Evolutionary conservation across 2,113 vertebrate genomes (phyloP), one percentile per base, ranked within the genome.

Genomic region (Sisor rabdophorus): DNA sequence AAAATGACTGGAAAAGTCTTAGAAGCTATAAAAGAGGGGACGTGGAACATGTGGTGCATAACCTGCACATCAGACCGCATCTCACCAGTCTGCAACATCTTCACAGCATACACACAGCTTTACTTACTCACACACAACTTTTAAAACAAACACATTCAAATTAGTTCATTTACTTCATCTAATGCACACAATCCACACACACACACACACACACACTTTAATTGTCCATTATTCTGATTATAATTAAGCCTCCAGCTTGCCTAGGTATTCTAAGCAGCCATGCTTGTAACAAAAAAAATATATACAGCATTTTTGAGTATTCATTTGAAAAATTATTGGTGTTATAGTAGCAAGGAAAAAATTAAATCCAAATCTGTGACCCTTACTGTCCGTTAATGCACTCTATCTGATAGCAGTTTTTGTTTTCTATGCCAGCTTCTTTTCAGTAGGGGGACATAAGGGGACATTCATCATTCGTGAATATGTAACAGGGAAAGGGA

Each of bases 401-500:
- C 44, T 5, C 70, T 70, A 77, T 70, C 65, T 70, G 47, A 65
- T 19, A 68, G 8, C 24, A 69, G 77, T 73, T 15, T 13, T 20
- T 44, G 58, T 70, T 71, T 65, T 24, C 58, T 71, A 26, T 26
- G 79, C 79, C 85, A 77, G 82, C 80, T 77, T 73, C 79, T 79
- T 47, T 52, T 79, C 61, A 83, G 83, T 83, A 77, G 87, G 82
- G 77, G 83, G 72, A 83, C 82, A 81, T 77, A 82, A 81, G 77
- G 83, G 81, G 83, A 69, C 83, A 72, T 90, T 92, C 90, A 85
- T 71, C 83, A 72, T 90, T 92, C 90, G 86, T 86, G 91, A 91
- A 92, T 90, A 89, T 86, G 87, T 90, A 93, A 87, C 86, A 81
- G 75, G 20, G 48, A 71, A 64, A 81, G 63, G 54, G 64, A 90